A percentile compares a stretch with the other conserved stretches of the same genome.
phyloP scores from a whole-genome alignment of 1,140 invertebrate species.

The Ylistrum balloti region DNA sequence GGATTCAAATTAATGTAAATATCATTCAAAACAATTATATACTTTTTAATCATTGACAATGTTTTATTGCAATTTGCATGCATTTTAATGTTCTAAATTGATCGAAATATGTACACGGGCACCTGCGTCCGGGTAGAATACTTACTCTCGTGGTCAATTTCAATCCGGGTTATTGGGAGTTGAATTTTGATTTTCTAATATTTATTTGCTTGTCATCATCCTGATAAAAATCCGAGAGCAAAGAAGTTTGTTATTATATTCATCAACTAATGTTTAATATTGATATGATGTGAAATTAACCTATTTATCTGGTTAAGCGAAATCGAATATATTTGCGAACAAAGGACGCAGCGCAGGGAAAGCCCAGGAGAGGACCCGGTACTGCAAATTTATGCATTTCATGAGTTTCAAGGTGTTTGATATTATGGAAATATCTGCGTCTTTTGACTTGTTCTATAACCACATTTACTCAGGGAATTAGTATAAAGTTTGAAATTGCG shows the following conservation, averaged over 20 bases:
- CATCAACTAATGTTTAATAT: too few relatives aligned
- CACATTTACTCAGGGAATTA: too few relatives aligned
- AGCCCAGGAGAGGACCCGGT: too few relatives aligned
- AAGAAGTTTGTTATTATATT: neutral
- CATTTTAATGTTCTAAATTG: neutral
- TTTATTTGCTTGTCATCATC: neutral
- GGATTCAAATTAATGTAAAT: constrained; percentile 5
- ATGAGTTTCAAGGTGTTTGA: too few relatives aligned
- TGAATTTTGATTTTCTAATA: neutral
- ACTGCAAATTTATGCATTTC: too few relatives aligned
- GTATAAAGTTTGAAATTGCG: too few relatives aligned
- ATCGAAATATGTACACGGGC: neutral
- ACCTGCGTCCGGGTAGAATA: neutral
- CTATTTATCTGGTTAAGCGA: neutral
- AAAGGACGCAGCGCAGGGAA: neutral
- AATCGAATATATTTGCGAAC: neutral
- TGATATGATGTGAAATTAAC: neutral
- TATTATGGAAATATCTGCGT: too few relatives aligned
- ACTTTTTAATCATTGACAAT: neutral
- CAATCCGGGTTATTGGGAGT: neutral
- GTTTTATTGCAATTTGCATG: neutral
- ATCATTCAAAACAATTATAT: neutral
- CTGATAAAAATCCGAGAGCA: neutral
- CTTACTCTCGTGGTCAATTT: neutral
- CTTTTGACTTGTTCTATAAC: too few relatives aligned